Evolutionary conservation across 1,140 invertebrate genomes (phyloP).

Genomic region (Drosophila fuyamai): DNA sequence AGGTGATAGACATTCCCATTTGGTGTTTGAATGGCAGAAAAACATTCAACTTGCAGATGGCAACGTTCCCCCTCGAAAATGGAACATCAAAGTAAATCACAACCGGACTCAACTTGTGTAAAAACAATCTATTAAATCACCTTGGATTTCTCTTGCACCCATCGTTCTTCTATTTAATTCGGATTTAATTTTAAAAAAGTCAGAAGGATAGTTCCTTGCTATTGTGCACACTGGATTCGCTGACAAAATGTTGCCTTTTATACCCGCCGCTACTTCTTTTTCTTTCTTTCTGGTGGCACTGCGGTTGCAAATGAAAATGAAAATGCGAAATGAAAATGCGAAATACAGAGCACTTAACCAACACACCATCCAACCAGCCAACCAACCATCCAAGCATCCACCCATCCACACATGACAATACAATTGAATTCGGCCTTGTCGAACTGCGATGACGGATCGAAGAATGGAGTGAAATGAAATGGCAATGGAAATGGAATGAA

Average conservation of each 20-base stretch:
- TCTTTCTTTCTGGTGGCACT: neutral
- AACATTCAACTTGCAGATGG: no score
- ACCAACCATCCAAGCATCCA: neutral
- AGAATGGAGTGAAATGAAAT: conserved; percentile 3
- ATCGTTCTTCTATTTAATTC: no score
- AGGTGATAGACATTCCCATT: no score
- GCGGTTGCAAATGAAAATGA: conserved; percentile 35
- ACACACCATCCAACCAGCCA: neutral
- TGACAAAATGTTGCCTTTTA: neutral
- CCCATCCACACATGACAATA: conserved; percentile 30
- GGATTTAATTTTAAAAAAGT: no score
- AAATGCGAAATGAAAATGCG: conserved; percentile 20
- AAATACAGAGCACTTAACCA: conserved; percentile 9
- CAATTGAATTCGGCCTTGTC: conserved; percentile 33
- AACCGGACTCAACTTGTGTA: no score
- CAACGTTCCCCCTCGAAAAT: no score
- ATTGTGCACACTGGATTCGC: neutral
- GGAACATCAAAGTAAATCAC: no score
- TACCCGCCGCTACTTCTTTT: neutral
- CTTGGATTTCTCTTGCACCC: no score
- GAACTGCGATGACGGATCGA: conserved; percentile 33
- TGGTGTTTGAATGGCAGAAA: no score
- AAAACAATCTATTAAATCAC: no score
- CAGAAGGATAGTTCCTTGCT: no score
- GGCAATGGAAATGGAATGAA: conserved; percentile 24